Conservation (phyloP, 2,797 vertebrate genomes). For the Balearica regulorum region DNA sequence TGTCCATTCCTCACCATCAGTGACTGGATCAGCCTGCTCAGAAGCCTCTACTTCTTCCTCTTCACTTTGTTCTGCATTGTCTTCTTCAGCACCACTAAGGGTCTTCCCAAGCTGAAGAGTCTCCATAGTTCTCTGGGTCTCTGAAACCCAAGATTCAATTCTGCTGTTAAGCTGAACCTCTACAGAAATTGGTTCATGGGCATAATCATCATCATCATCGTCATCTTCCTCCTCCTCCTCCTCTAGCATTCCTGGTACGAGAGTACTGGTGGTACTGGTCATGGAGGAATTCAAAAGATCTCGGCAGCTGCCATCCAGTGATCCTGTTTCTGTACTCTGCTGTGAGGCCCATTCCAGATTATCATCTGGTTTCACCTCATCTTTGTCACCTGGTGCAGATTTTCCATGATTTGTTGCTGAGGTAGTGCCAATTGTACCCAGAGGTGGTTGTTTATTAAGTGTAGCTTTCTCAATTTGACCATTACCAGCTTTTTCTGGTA, state of each 20-base stretch:
- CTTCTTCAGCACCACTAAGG: constrained; percentile 87
- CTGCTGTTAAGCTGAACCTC: constrained; percentile 93
- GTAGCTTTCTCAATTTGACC: constrained; percentile 20
- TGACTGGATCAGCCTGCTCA: constrained; percentile 73
- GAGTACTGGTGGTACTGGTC: constrained; percentile 95
- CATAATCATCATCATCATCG: constrained; percentile 88
- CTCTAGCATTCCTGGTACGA: constrained; percentile 96
- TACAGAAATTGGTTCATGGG: constrained; percentile 88
- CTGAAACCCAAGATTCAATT: constrained; percentile 97
- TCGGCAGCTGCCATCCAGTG: constrained; percentile 94
- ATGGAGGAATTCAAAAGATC: constrained; percentile 94
- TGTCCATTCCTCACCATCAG: constrained; percentile 77
- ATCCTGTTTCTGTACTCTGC: constrained; percentile 96
- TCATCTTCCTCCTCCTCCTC: constrained; percentile 95
- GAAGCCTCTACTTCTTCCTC: constrained; percentile 83
- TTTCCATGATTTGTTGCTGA: constrained; percentile 69
- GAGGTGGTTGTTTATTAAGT: constrained; percentile 49
- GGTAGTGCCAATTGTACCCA: constrained; percentile 29
- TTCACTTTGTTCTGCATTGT: constrained; percentile 83
- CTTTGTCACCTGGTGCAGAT: constrained; percentile 71
- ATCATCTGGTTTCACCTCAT: constrained; percentile 89
- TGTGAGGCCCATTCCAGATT: constrained; percentile 94
- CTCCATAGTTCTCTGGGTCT: constrained; percentile 90
- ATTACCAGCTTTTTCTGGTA: constrained; percentile 67
- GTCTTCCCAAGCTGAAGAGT: constrained; percentile 92